Evolutionary conservation across 2,797 vertebrate genomes (phyloP), one percentile per base, ranked within the genome.

Genomic region (Cheirogaleus major): DNA sequence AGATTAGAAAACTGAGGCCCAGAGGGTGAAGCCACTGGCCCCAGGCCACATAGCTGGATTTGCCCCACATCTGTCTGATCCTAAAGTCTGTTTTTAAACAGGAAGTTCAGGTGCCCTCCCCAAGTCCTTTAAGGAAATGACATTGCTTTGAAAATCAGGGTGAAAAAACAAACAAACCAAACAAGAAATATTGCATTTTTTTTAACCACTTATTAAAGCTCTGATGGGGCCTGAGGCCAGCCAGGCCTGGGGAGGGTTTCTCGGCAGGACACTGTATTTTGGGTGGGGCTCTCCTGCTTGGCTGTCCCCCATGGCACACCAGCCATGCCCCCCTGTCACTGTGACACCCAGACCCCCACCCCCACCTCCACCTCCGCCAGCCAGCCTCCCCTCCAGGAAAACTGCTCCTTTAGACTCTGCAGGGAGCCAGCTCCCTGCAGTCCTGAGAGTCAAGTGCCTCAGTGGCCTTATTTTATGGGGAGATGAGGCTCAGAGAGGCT

Each of bases 151-250:
- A 82, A 95, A 94, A 73, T 32, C 61, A 9, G n/a, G 15, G 61
- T 63, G n/a, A 22, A 73, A 38, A 83, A 82, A 59, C 78, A 92
- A 97, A 97, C 95, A 91, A 93, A 96, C 95, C 92, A 85, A 96
- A 97, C 96, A 95, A 96, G 96, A 98, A 95, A 91, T 79, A 38
- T 86, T n/a, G 69, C 94, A 91, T 97, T 97, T 95, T 95, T 94
- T 94, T 9, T 3, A 94, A 79, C 79, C 86, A 86, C 95, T 95
- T 83, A 22, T 80, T 85, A 35, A 43, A 61, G 76, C 92, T 90
- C 69, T 22, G 65, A 55, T 8, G 84, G 88, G 35, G 35, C 43
- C 83, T 43, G 92, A 67, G 72, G 85, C 89, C 76, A 43, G 12
- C 78, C 8, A 38, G 38, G 78, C 69, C 65, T 8, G 13, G 32